A percentile compares a stretch with the other conserved stretches of the same genome.
These are phyloP conservation scores for Emydocephalus ijimae DNA, from an alignment of 2,113 vertebrate species.

Conservation along the genomic window DNA sequence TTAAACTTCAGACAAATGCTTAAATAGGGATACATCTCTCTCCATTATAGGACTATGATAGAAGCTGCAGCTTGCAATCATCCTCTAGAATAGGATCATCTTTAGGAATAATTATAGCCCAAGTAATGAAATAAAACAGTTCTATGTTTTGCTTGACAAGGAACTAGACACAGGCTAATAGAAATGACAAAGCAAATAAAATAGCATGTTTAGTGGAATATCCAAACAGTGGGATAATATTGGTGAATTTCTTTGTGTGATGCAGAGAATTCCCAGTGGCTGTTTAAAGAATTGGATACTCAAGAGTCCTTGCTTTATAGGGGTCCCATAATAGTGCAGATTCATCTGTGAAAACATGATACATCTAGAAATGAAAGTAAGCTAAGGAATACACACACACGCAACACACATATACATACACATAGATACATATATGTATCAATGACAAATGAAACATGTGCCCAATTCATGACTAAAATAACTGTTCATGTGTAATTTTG, in stretches of 20 bases:
- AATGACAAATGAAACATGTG: neutral
- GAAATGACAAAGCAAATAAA: slow-evolving; percentile 26
- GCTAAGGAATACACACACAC: neutral
- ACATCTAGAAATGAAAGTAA: neutral
- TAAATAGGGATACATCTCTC: neutral
- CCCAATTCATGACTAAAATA: neutral
- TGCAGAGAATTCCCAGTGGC: neutral
- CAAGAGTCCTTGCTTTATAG: too few relatives aligned
- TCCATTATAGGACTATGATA: neutral
- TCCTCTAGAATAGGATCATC: neutral
- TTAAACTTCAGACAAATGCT: neutral
- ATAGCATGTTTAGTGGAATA: slow-evolving; percentile 1
- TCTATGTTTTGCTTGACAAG: slow-evolving; percentile 35
- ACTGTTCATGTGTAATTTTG: neutral
- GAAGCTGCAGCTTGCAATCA: slow-evolving; percentile 2
- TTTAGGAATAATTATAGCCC: slow-evolving; percentile 28
- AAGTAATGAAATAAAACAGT: slow-evolving; percentile 29
- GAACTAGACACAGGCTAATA: slow-evolving; percentile 19
- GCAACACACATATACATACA: too few relatives aligned
- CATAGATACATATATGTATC: neutral
- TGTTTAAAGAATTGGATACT: slow-evolving; percentile 30
- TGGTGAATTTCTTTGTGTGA: slow-evolving; percentile 22
- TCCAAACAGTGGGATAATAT: neutral
- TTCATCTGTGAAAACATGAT: neutral
- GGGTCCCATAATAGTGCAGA: too few relatives aligned